Evolutionary conservation across 1,140 invertebrate genomes (phyloP), one percentile per base, ranked within the genome.

Genomic region (Cotesia chilonis): DNA sequence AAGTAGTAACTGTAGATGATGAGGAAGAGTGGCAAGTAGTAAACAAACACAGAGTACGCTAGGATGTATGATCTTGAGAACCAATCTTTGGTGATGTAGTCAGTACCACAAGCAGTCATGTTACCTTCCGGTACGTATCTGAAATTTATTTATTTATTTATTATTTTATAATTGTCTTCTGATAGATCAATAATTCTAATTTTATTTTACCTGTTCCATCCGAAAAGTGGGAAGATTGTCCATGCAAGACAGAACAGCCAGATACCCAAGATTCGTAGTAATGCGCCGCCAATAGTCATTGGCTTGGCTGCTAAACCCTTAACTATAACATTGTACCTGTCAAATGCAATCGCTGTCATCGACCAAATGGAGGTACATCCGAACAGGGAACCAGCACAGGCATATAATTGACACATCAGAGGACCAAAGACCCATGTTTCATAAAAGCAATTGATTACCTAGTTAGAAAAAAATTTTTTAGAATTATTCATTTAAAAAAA

Each of bases 91-190:
- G 81, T 89, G 57, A 95, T 86, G 80, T 94, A 95, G 80, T 95
- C 93, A 12, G 93, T 93, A 68, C 93, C 93, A 77, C 93, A 95
- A 10, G 92, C 92, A 2, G 92, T 94, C 89, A 94, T 91, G 82
- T 94, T 94, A 20, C 92, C 92, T 85, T 94, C 93, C 4, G 93
- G 92, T 35, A 93, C 92, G 84, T 90, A 91, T 64, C 85, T 87
- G n/a, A 79, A 72, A 47, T 59, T 17, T 17, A 17, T 67, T n/a
- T 63, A 51, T 69, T 60, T 41, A 35, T 55, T 4, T 67, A 28
- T 47, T 17, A 47, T 14, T 20, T 52, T 1, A 4, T 28, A 9
- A 20, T 66, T 36, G 38, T 66, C 51, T 38, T 12, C 4, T 47
- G 4, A 60, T 59, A 60, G 35, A 64, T 10, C 41, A 5, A 51